phyloP scores from a whole-genome alignment of 1,140 invertebrate genomes.

The Armadillidium nasatum region DNA sequence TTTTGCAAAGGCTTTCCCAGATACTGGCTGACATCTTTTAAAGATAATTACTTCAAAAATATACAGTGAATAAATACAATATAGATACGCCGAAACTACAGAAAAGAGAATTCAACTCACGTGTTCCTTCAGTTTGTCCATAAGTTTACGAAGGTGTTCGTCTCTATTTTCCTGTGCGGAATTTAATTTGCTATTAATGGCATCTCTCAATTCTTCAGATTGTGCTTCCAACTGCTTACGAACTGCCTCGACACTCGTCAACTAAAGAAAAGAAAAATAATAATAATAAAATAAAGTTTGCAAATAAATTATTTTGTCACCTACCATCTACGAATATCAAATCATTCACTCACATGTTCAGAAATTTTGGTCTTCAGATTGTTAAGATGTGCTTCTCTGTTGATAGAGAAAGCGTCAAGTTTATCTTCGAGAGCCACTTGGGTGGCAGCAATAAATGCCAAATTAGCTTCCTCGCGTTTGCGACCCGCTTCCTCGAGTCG shows the following conservation, averaged over 20 bases:
- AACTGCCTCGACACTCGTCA: slow-evolving; percentile 66
- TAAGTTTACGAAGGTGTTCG: slow-evolving; percentile 78
- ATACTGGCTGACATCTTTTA: too few species aligned
- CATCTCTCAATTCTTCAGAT: slow-evolving; percentile 77
- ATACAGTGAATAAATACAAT: too few species aligned
- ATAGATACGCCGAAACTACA: too few species aligned
- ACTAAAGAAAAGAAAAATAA: too few species aligned
- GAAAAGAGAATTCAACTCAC: slow-evolving; percentile 57
- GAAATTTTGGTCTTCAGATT: slow-evolving; percentile 81
- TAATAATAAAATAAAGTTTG: too few species aligned
- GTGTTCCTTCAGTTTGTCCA: slow-evolving; percentile 80
- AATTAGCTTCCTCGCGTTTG: slow-evolving; percentile 80
- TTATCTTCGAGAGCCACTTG: slow-evolving; percentile 81
- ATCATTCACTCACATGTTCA: slow-evolving; percentile 69
- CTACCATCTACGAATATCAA: neutral
- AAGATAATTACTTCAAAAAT: too few species aligned
- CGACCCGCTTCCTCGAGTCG: slow-evolving; percentile 84
- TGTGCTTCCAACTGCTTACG: slow-evolving; percentile 72
- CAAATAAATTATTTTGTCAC: too few species aligned
- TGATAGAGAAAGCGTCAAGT: slow-evolving; percentile 80
- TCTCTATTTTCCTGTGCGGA: slow-evolving; percentile 79
- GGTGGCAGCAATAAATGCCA: slow-evolving; percentile 72
- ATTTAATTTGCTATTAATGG: slow-evolving; percentile 84
- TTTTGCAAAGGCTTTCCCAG: too few species aligned
- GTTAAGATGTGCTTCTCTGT: slow-evolving; percentile 79